Conservation (phyloP, 1,140 invertebrate species). For the Drosophila parvula region DNA sequence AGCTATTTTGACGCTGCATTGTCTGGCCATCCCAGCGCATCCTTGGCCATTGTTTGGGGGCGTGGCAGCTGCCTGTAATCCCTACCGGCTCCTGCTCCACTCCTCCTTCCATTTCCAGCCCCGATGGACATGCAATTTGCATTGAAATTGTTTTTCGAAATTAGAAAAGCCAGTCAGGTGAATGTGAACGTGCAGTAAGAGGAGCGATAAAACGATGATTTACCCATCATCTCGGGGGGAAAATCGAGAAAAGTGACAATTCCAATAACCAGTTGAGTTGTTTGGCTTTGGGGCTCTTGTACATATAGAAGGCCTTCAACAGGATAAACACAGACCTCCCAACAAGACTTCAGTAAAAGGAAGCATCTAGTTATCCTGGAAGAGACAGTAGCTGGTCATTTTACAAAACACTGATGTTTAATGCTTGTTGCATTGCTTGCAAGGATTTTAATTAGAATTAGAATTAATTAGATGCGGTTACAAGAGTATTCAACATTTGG, state of each 20-base stretch:
- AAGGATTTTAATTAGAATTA: slow-evolving; percentile 50
- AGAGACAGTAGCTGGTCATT: background rate
- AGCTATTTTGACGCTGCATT: slow-evolving; percentile 71
- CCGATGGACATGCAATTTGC: slow-evolving; percentile 68
- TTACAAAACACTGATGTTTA: background rate
- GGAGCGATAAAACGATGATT: slow-evolving; percentile 25
- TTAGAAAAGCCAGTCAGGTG: slow-evolving; percentile 76
- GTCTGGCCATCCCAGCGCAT: slow-evolving; percentile 62
- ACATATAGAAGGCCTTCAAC: background rate
- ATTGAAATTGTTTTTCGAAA: slow-evolving; percentile 76
- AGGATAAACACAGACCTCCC: too few species aligned
- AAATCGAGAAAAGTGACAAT: slow-evolving; percentile 26
- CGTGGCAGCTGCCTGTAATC: slow-evolving; percentile 22
- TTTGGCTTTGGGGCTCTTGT: background rate
- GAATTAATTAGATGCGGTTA: slow-evolving; percentile 5
- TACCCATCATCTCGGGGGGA: slow-evolving; percentile 3
- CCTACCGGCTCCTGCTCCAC: slow-evolving; percentile 7
- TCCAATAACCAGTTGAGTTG: background rate
- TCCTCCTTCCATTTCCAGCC: background rate
- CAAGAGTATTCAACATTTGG: slow-evolving; percentile 30
- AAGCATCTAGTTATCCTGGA: background rate
- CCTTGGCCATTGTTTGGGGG: slow-evolving; percentile 69
- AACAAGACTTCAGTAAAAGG: background rate
- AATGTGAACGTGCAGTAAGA: slow-evolving; percentile 4
- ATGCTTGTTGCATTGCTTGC: slow-evolving; percentile 71